A percentile compares a stretch with the other conserved stretches of the same genome.
Conservation (phyloP, 2,797 vertebrate genomes). For the Chelmon rostratus region DNA sequence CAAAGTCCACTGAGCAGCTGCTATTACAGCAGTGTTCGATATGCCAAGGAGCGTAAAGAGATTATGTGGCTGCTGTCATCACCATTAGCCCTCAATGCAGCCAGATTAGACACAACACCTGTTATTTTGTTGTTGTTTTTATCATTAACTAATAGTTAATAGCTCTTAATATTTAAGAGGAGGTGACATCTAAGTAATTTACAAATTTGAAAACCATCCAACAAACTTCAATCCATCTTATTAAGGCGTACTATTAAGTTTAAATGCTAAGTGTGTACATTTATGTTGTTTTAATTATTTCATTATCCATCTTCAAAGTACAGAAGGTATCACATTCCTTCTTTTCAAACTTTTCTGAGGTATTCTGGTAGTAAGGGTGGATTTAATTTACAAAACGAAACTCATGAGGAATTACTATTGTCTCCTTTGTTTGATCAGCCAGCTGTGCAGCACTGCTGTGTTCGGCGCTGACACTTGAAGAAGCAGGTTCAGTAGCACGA, state of each 20-base stretch:
- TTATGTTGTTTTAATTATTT: not conserved
- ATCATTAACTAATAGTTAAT: slow-evolving; percentile 38
- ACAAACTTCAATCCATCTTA: not conserved
- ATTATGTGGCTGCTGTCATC: slow-evolving; percentile 40
- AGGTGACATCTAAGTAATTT: slow-evolving; percentile 15
- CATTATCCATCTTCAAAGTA: not conserved
- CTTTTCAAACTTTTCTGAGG: not conserved
- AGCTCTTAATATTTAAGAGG: slow-evolving; percentile 25
- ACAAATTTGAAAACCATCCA: slow-evolving; percentile 2
- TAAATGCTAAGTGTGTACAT: not conserved
- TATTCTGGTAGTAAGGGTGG: not conserved
- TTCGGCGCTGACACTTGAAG: not conserved
- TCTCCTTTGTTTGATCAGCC: not conserved
- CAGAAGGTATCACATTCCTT: not conserved
- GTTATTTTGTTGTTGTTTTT: slow-evolving; percentile 17
- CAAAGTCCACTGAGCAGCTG: slow-evolving; percentile 11
- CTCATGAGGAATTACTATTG: not conserved
- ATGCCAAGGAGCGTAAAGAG: slow-evolving; percentile 16
- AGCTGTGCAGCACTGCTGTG: not conserved
- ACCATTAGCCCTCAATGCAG: not conserved
- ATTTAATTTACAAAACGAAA: not conserved
- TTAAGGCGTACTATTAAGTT: not conserved
- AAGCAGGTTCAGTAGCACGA: not conserved
- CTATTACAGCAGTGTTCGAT: not conserved
- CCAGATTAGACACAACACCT: slow-evolving; percentile 22